These are phyloP conservation scores for Luperina nickerlii DNA, from an alignment of 2,888 invertebrate species.

Conservation along the genomic window DNA sequence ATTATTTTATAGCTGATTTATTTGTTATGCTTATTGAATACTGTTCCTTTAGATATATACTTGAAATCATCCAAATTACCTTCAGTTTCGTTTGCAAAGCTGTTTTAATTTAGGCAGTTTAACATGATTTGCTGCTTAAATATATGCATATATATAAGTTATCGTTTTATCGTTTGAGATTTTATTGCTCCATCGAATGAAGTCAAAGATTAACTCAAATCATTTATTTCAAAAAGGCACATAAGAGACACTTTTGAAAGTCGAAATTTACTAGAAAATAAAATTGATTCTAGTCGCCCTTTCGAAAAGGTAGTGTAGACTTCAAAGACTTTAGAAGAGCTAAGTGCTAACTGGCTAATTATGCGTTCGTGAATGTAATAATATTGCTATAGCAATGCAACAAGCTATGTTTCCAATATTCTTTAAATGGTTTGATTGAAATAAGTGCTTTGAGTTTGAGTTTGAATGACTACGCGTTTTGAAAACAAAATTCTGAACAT, in stretches of 20 bases:
- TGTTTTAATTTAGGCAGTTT: not conserved
- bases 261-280: not conserved
- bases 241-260: not conserved
- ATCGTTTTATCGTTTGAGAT: not conserved
- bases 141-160: not conserved
- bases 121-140: not conserved
- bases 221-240: not conserved
- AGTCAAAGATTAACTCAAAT: not conserved
- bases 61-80: too few relatives aligned
- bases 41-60: not conserved
- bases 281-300: not conserved
- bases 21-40: not conserved
- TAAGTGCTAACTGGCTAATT: not conserved
- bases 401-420: not conserved
- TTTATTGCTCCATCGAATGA: not conserved
- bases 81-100: not conserved
- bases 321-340: not conserved
- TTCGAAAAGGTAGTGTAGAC: not conserved
- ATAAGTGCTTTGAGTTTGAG: too few relatives aligned
- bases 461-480: not conserved
- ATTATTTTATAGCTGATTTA: slow-evolving; percentile 14
- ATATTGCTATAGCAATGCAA: not conserved
- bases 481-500: not conserved
- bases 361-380: not conserved
- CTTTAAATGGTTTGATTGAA: too few relatives aligned